Conservation (phyloP, 1,140 invertebrate genomes). For the Delia radicum region DNA sequence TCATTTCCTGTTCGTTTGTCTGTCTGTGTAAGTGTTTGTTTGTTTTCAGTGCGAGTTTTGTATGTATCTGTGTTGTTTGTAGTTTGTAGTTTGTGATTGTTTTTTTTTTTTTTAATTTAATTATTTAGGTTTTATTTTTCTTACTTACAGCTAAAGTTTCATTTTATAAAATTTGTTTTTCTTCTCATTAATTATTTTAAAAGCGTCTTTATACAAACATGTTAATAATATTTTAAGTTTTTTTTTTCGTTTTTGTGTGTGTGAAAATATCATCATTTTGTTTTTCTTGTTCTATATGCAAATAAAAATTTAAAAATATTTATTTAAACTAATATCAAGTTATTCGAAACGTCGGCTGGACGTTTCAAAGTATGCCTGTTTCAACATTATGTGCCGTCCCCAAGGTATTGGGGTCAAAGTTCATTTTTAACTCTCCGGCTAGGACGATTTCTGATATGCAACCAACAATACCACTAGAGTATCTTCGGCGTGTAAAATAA, state of each 20-base stretch:
- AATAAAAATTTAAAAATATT: constrained; percentile 28
- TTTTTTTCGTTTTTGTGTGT: not conserved
- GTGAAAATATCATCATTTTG: not conserved
- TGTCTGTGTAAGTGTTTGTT: not conserved
- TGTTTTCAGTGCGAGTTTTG: not conserved
- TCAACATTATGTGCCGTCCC: constrained; percentile 54
- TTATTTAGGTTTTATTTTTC: constrained; percentile 25
- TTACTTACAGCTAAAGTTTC: constrained; percentile 21
- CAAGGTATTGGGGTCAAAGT: constrained; percentile 53
- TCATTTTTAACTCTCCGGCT: constrained; percentile 70
- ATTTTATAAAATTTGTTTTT: constrained; percentile 46
- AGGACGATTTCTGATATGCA: constrained; percentile 79
- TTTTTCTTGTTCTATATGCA: constrained; percentile 34
- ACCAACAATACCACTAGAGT: constrained; percentile 72
- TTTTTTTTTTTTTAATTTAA: not conserved
- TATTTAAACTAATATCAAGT: constrained; percentile 43
- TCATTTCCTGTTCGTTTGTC: not conserved
- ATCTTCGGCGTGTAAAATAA: constrained; percentile 67
- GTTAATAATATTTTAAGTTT: constrained; percentile 9
- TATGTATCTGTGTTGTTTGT: not conserved
- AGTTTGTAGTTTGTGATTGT: not conserved
- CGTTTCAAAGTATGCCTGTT: constrained; percentile 53
- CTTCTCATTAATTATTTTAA: constrained; percentile 23
- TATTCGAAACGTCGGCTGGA: constrained; percentile 40
- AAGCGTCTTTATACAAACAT: constrained; percentile 30